Evolutionary conservation across 1,140 invertebrate genomes (phyloP), one percentile per base, ranked within the genome.

Genomic region (Teleogryllus occipitalis): DNA sequence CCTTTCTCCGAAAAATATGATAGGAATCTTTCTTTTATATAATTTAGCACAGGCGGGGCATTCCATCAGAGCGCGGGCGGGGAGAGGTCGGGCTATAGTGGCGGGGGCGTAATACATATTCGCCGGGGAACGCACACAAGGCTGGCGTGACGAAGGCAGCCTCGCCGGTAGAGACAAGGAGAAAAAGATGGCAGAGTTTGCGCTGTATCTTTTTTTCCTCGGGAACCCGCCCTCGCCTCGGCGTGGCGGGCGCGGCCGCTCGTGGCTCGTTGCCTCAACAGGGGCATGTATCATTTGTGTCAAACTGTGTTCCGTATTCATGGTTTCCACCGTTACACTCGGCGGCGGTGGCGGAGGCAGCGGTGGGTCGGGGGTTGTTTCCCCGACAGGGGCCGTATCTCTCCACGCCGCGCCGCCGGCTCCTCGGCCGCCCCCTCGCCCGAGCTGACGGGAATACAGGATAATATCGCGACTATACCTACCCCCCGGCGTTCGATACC

Each of bases 11-110:
- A 10, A 65, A 65, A 65, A 65, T 65, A 65, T 65, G 54, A 65
- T 65, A 65, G 54, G 54, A 65, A 65, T 65, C 54, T 65, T 65
- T 65, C 54, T 65, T 65, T 65, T 65, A 65, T 65, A 65, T 65
- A 65, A 65, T 65, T 65, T 65, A 65, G 54, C 54, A 18, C 10
- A 18, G 54, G 54, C 54, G 54, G 54, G 18, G 10, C 54, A 65
- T 65, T 65, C 54, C 54, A 65, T 65, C 54, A 65, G 54, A 3
- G 18, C 7, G 54, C 54, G 27, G 27, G 27, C 27, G 27, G 27
- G 27, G 27, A n/a, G 27, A 39, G 27, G 27, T 5, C 27, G 27
- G 27, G 27, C 27, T 39, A 39, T 39, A 39, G 27, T 39, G 27
- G 27, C 27, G 27, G 27, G 27, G 27, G 27, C 27, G 27, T 39